phyloP scores from a whole-genome alignment of 2,888 invertebrate species.

The Leptinotarsa haldemani region DNA sequence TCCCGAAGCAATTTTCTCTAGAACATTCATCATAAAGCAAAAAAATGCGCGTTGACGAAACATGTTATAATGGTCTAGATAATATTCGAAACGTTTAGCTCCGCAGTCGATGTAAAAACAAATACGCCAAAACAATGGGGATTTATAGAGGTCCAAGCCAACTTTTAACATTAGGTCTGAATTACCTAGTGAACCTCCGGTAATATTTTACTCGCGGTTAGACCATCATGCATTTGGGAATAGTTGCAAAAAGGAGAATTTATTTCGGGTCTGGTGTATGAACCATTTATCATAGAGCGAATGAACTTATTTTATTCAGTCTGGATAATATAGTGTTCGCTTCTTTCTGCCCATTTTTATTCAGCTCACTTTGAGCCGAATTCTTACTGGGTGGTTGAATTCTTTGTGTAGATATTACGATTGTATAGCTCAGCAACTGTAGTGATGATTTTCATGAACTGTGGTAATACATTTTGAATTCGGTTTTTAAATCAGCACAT shows the following conservation, averaged over 20 bases:
- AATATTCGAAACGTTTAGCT: constrained; percentile 21
- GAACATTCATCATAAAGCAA: constrained; percentile 4
- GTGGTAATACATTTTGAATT: too few species aligned
- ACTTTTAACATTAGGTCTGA: constrained; percentile 21
- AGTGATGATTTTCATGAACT: too few species aligned
- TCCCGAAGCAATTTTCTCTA: constrained; percentile 3
- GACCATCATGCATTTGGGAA: constrained; percentile 20
- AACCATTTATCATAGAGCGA: constrained; percentile 19
- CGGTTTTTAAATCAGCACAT: too few species aligned
- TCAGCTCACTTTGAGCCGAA: background rate
- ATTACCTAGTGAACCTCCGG: constrained; percentile 20
- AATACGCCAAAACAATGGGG: constrained; percentile 24
- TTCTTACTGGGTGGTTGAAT: background rate
- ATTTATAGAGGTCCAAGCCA: constrained; percentile 24
- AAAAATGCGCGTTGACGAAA: constrained; percentile 18
- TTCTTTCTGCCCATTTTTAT: constrained; percentile 10
- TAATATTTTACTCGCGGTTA: constrained; percentile 20
- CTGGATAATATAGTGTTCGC: constrained; percentile 4
- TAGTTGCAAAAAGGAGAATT: constrained; percentile 18
- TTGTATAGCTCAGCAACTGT: background rate
- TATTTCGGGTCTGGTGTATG: constrained; percentile 18
- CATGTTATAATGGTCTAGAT: constrained; percentile 14
- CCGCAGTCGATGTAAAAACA: constrained; percentile 24
- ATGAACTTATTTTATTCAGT: constrained; percentile 17
- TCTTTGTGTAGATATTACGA: background rate